Base-by-base conservation (phyloP, 2,888 invertebrate species). In the Xanthorhoe spadicearia region DNA sequence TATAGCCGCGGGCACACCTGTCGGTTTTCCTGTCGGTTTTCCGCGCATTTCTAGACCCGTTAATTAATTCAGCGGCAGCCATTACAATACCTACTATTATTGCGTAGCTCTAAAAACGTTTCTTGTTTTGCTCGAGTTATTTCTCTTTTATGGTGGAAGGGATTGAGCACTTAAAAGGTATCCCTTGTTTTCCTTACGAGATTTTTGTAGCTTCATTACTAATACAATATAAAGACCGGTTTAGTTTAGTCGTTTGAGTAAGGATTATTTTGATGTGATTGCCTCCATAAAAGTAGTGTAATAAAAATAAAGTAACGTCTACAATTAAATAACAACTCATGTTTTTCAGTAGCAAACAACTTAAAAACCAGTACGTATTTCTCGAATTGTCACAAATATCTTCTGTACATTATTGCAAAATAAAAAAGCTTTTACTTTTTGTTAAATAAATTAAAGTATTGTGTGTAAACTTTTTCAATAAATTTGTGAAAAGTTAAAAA, bases 51-150 rank as follows among this genome's bases (percentile, higher is more conserved):
- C 82, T 80, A 82, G 83, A 82, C 78, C 78, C 82, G 83, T 82
- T 89, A 92, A 91, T 90, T 90, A 91, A 91, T 90, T 90, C 87
- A 87, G 79, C 77, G 81, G 81, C 77, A 79, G 78, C 83, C 81
- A 87, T 87, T 88, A 77, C 84, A 79, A 86, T 85, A 85, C 81
- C 83, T 76, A 82, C 82, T 82, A 83, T 84, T 85, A 85, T 82
- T 78, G 79, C 76, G 75, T 76, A 72, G 75, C 75, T 79, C 78
- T 74, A 82, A 84, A 84, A 81, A 79, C 79, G 81, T 82, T 82
- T 76, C 79, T 80, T 78, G 77, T 78, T 78, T 73, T 72, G 73
- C 77, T 77, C 70, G 75, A 82, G 78, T 81, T 81, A 83, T 83
- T 80, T 77, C 78, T 79, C 76, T 79, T 82, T 82, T 79, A 80